These are phyloP conservation scores for Psammodynastes pulverulentus DNA, from an alignment of 2,113 vertebrate species.

Conservation along the genomic window DNA sequence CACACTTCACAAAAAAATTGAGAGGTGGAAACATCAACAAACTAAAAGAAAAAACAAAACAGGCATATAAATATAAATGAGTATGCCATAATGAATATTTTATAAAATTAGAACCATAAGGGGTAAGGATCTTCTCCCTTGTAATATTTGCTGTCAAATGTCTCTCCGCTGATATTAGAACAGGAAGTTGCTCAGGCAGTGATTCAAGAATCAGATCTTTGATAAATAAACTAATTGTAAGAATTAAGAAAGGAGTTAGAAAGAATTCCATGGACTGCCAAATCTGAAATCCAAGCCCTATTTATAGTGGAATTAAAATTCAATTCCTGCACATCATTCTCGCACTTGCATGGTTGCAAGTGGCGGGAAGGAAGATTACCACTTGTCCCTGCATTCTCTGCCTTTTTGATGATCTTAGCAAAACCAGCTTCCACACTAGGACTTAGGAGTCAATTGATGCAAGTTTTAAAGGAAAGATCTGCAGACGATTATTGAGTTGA, in stretches of 20 bases:
- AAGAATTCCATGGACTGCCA: neutral
- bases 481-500: neutral
- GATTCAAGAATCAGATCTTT: neutral
- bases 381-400: neutral
- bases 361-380: neutral
- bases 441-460: neutral
- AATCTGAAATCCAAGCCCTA: neutral
- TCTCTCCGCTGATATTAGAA: neutral
- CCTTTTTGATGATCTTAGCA: neutral
- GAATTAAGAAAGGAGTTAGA: neutral
- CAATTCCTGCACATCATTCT: neutral
- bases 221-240: neutral
- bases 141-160: neutral
- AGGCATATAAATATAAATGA: neutral
- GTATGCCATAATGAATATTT: neutral
- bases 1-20: neutral
- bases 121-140: neutral
- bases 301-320: neutral
- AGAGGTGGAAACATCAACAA: neutral
- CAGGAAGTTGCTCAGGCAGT: neutral
- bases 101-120: neutral
- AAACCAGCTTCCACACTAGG: neutral
- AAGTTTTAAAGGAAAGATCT: neutral
- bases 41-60: neutral
- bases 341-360: neutral